phyloP scores from a whole-genome alignment of 2,113 vertebrate genomes.

The Nymphicus hollandicus region DNA sequence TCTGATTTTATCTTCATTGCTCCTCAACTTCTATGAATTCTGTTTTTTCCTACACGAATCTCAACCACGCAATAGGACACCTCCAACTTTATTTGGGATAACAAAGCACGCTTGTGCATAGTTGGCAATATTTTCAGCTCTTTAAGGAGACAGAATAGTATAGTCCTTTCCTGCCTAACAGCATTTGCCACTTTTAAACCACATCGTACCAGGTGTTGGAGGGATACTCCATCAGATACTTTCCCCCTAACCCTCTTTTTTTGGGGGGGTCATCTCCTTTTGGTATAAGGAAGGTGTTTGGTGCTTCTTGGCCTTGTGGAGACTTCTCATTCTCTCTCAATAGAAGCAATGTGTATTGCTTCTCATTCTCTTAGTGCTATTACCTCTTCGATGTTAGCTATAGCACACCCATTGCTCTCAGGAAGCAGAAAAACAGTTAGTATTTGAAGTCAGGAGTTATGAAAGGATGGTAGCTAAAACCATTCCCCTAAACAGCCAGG shows the following conservation, averaged over 20 bases:
- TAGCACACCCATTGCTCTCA: not conserved
- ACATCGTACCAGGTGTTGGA: not conserved
- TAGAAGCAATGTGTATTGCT: not conserved
- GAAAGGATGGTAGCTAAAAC: not conserved
- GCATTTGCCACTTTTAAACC: not conserved
- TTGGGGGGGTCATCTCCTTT: rapidly evolving
- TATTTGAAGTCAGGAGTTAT: not conserved
- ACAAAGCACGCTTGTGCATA: rapidly evolving
- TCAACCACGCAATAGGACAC: not conserved
- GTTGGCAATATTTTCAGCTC: not conserved
- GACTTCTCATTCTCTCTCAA: not conserved
- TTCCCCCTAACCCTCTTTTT: not conserved
- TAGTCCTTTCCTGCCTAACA: not conserved
- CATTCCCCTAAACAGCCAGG: not conserved
- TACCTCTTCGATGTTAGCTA: not conserved
- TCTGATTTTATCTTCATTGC: not conserved
- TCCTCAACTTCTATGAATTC: not conserved
- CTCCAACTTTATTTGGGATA: not conserved
- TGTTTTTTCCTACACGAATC: not conserved
- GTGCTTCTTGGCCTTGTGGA: not conserved
- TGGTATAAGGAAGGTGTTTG: not conserved
- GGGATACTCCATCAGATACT: not conserved
- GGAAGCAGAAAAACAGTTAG: not conserved
- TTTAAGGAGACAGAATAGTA: not conserved
- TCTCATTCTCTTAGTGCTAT: not conserved